Evolutionary conservation across 35 echinoderm and acorn worm species (phyloP), one percentile per base, ranked within the genome.

Genomic region (Heliocidaris erythrogramma): DNA sequence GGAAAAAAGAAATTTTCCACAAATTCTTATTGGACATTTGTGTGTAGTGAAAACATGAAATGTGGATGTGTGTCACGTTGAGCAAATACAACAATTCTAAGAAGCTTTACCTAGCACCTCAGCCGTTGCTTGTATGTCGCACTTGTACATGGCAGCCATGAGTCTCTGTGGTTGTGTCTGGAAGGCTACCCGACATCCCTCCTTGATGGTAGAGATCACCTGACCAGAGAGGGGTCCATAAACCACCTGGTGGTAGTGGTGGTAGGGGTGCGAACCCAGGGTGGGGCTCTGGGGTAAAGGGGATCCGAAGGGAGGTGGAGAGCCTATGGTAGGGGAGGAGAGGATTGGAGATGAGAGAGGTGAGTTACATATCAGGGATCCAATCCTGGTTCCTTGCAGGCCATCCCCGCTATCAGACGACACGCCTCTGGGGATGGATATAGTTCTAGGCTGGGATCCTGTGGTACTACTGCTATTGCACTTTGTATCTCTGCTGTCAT

Each of bases 91-190:
- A 18, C 16, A 30, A 90, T n/a, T n/a, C 2, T n/a, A 42, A 16
- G 16, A 18, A 16, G 16, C 16, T 90, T 96, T 93, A 99, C 98
- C 98, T 84, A 99, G 89, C 11, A 97, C 98, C 7, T 99, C 98
- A 85, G 98, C 98, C 13, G 98, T 97, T 30, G 97, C 97, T 88
- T 99, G 98, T 29, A 99, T 97, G 85, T 99, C 96, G 94, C 98
- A 99, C 94, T 96, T 97, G 88, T 99, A 99, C 98, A 99, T 99
- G 5, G 97, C 98, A 32, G 98, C 97, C 94, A 97, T 97, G 2
- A 99, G 97, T 90, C 98, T 94, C 95, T 97, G 98, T 35, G 98
- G 98, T 56, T 97, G 95, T 12, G 94, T 91, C 96, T 99, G 97
- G 94, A 97, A 99, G 35, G 98, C 97, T 85, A 96, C 94, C 29